Conservation (phyloP, 2,113 vertebrate species). For the Lophura nycthemera region DNA sequence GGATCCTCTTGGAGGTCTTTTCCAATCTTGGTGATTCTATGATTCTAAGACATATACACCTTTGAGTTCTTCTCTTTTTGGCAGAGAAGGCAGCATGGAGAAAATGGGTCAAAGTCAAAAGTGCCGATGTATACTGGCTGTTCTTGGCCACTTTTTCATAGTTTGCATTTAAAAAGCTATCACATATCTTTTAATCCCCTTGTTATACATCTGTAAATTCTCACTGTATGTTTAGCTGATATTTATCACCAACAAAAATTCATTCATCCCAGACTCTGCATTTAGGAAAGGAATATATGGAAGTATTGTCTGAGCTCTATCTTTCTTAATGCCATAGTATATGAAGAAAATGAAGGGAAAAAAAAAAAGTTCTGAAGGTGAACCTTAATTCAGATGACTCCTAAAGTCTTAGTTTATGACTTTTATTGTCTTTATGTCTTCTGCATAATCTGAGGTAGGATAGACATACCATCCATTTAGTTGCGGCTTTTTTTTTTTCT, state of each 20-base stretch:
- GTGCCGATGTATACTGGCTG: neutral
- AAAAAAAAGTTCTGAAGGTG: neutral
- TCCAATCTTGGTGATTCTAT: too few species aligned
- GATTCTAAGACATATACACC: neutral
- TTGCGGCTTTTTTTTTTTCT: too few species aligned
- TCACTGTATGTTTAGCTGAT: neutral
- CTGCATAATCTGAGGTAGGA: neutral
- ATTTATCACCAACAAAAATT: neutral
- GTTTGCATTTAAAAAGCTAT: neutral
- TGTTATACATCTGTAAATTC: neutral
- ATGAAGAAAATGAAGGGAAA: neutral
- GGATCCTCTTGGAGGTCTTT: too few species aligned
- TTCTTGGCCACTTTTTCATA: neutral
- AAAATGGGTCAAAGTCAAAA: neutral
- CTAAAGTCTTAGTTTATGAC: neutral
- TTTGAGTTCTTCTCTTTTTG: neutral
- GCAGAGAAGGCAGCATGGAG: neutral
- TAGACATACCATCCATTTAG: neutral
- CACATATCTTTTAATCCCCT: neutral
- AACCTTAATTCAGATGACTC: neutral
- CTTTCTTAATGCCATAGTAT: neutral
- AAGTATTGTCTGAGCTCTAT: neutral
- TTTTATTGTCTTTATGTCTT: neutral
- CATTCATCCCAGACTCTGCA: neutral
- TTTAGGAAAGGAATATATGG: neutral